Base-by-base conservation (phyloP, 2,888 invertebrate species). In the Ophion slaviceki region DNA sequence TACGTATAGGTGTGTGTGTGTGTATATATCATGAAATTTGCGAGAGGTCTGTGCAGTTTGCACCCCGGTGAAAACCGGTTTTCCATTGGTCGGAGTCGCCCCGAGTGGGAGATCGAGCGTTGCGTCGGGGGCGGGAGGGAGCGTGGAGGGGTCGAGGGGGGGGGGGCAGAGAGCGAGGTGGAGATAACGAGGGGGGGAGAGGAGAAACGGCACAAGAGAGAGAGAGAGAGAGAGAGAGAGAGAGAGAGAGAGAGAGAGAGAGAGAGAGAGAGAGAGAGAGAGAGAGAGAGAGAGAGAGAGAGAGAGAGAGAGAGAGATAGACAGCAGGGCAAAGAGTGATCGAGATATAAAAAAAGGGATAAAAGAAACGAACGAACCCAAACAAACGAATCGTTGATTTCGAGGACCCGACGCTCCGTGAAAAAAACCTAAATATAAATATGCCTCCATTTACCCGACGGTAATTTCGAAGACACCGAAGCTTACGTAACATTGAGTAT, bases 11-110 rank as follows among this genome's bases (percentile, higher is more conserved):
- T 20, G 47, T 40, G 14, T 61, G 40, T 20, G 47, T 40, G 14
- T 61, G 24, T 80, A 40, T 72, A 40, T 11, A 57, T 80, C 76
- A 75, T 78, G 80, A 85, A 81, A 84, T 84, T 87, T 85, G 80
- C 84, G 82, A 74, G 86, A 85, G 77, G 83, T 87, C 68, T 75
- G 84, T 71, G 53, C 67, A 85, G 75, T 85, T 71, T 53, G 79
- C 88, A 87, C 88, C 80, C 88, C 87, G 82, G 79, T 88, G 82
- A 82, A 84, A 71, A 76, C 75, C 71, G 75, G 53, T 80, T 85
- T 57, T 47, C 62, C 80, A 82, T 85, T 80, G 82, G 80, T 80
- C 76, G 82, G 24, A 75, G 68, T 78, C 67, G 45, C 68, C 62
- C 57, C 82, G 80, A 45, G 10, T 53, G 67, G 53, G 72, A 66